phyloP scores from a whole-genome alignment of 2,113 vertebrate genomes.

The Corynorhinus townsendii region DNA sequence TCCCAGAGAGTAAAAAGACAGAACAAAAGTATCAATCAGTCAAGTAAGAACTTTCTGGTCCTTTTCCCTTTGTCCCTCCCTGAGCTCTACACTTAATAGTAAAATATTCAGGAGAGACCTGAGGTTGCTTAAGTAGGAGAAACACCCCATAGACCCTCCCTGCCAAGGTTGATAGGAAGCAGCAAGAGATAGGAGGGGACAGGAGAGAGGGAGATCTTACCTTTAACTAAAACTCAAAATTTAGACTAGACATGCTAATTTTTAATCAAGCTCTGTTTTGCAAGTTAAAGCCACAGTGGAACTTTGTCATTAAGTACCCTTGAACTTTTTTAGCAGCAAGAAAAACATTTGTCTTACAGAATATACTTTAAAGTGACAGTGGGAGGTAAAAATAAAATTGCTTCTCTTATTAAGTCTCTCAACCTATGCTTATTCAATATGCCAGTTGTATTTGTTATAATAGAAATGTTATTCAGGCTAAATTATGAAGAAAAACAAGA shows the following conservation, averaged over 20 bases:
- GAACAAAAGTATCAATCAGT: neutral
- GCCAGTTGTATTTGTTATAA: neutral
- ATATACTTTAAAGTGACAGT: constrained; percentile 1
- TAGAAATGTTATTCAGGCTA: constrained; percentile 20
- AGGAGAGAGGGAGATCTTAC: neutral
- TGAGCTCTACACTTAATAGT: neutral
- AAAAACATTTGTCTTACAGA: neutral
- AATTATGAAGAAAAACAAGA: constrained; percentile 13
- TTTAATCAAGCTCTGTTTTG: constrained; percentile 37
- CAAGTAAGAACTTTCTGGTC: neutral
- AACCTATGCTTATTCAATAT: neutral
- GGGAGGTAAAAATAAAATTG: constrained; percentile 11
- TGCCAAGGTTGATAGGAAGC: neutral
- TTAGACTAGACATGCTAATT: neutral
- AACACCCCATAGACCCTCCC: neutral
- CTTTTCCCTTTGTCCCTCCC: neutral
- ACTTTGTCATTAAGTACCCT: neutral
- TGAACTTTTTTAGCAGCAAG: constrained; percentile 14
- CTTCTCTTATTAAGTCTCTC: constrained; percentile 3
- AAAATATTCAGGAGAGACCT: neutral
- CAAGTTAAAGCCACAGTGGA: constrained; percentile 15
- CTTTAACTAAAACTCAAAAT: neutral
- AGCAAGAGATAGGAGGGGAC: neutral
- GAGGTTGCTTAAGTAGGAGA: neutral
- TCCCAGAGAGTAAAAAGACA: neutral